phyloP scores from a whole-genome alignment of 2,113 vertebrate species.

The Callaeas wilsoni region DNA sequence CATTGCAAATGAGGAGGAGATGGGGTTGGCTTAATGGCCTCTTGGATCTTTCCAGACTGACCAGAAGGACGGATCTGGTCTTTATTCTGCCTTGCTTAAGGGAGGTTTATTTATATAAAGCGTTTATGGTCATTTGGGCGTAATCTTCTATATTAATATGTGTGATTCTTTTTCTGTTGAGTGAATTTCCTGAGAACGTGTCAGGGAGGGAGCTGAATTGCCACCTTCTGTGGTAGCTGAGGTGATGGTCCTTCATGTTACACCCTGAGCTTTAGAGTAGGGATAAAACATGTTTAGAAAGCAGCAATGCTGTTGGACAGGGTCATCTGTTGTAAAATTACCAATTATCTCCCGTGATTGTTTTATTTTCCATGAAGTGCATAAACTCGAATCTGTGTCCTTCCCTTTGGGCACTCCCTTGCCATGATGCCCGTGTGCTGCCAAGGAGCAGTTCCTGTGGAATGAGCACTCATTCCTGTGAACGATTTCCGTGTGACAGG shows the following conservation, averaged over 20 bases:
- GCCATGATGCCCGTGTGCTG: fast-evolving
- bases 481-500: fast-evolving
- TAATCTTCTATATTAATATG: neutral
- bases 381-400: fast-evolving
- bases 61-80: neutral
- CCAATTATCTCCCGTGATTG: neutral
- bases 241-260: neutral
- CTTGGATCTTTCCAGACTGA: neutral
- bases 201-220: neutral
- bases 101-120: neutral
- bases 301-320: neutral
- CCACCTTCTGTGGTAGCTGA: neutral
- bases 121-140: neutral
- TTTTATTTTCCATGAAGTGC: neutral
- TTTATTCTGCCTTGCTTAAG: neutral
- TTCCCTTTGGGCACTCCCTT: neutral
- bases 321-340: neutral
- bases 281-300: neutral
- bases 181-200: neutral
- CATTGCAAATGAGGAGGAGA: neutral
- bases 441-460: neutral
- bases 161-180: neutral
- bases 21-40: neutral
- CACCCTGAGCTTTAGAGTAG: neutral
- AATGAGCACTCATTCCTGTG: neutral